Percentiles rank a stretch among this genome's conserved stretches.
These are phyloP conservation scores for Hucho hucho DNA, from an alignment of 2,113 vertebrate genomes.

Conservation along the genomic window DNA sequence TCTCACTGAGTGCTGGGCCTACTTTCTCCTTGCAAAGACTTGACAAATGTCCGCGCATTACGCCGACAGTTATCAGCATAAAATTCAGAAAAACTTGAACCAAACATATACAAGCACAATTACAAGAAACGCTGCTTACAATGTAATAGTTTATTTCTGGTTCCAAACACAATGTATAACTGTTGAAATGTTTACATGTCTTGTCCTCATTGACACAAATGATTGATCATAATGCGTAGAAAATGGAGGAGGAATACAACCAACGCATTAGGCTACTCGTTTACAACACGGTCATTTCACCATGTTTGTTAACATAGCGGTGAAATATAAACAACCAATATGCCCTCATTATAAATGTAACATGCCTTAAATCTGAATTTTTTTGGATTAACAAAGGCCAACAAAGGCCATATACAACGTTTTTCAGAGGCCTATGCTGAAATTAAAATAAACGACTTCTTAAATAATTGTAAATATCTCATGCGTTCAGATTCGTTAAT, in stretches of 20 bases:
- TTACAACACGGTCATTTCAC: not conserved
- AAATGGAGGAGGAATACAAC: not conserved
- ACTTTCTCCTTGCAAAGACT: not conserved
- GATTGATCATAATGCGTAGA: not conserved
- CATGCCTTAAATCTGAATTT: not conserved
- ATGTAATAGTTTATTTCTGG: not conserved
- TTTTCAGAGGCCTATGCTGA: not conserved
- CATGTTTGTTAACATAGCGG: not conserved
- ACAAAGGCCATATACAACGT: not conserved
- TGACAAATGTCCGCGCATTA: not conserved
- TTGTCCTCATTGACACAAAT: not conserved
- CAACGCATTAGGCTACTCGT: not conserved
- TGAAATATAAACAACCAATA: not conserved
- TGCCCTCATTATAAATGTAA: not conserved
- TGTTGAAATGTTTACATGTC: not conserved
- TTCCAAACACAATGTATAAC: slow-evolving; percentile 1
- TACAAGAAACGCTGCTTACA: not conserved
- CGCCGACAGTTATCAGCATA: not conserved
- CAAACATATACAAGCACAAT: not conserved
- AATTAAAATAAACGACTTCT: not conserved
- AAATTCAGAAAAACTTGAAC: not conserved
- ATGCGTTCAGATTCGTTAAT: not conserved
- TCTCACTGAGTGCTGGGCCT: slow-evolving; percentile 46
- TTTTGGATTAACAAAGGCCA: too few species aligned
- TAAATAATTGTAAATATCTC: not conserved